Base-by-base conservation (phyloP, 2,113 vertebrate species). In the Climacteris rufus region DNA sequence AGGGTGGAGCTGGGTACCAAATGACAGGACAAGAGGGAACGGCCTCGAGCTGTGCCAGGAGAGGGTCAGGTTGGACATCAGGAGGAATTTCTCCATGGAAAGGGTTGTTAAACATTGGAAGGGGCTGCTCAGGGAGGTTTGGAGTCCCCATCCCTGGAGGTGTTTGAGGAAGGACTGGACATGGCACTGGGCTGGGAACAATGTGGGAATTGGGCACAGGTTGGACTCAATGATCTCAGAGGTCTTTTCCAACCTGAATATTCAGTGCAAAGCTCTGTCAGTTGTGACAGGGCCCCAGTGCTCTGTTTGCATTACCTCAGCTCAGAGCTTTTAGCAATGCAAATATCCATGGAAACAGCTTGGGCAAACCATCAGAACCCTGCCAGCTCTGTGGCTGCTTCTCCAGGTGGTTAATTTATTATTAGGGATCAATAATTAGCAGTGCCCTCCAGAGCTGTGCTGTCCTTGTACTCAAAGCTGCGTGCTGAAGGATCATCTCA, bases 291-390 rank as follows among this genome's bases (percentile, higher is more conserved):
- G 82, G 20, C 47, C 86, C 54, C 24, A 28, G 24, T 15, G 35
- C 66, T 91, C 61, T 23, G 44, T n/a, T 68, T 40, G 68, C 83
- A 4, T 33, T 19, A 22, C 68, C 69, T 61, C 64, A 75, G 33
- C 79, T 76, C 7, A 0, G 8, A 53, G 87, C 56, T 75, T 66
- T 54, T 11, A 74, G 68, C 80, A 75, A 1, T 49, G 56, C 83
- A 86, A 33, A 95, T 90, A 94, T 89, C 93, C 83, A 88, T 86
- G 85, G 94, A 60, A 83, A 94, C 85, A 66, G 90, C 39, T n/a
- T 37, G 56, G 71, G 50, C 35, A 66, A 30, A 24, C 37, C 57
- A 39, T 16, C 16, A 59, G 59, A 63, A 13, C 13, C 4, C 81
- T 81, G 59, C 47, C 64, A 31, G n/a, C 50, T 69, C 15, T 40